phyloP scores from a whole-genome alignment of 2,113 vertebrate genomes.

The Zosterops pallidus region DNA sequence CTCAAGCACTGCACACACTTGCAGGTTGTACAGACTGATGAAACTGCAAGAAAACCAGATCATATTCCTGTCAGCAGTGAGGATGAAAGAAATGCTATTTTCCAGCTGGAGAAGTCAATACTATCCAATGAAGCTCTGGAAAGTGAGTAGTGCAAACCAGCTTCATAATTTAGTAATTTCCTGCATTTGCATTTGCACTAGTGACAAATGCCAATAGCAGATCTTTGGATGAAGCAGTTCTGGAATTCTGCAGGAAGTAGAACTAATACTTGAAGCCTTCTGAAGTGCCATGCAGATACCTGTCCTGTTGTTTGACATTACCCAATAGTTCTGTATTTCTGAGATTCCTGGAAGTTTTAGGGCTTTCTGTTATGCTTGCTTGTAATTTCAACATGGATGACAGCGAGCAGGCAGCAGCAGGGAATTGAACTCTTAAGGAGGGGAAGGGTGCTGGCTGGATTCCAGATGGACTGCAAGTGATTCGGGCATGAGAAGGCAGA shows the following conservation, averaged over 20 bases:
- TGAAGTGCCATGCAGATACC: background rate
- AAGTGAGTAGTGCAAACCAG: constrained; percentile 77
- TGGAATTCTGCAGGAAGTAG: background rate
- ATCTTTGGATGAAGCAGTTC: background rate
- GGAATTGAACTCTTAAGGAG: background rate
- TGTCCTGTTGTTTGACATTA: background rate
- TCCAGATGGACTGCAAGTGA: background rate
- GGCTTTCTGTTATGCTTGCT: background rate
- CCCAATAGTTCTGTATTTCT: background rate
- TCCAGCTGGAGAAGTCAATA: constrained; percentile 85
- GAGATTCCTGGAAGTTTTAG: background rate
- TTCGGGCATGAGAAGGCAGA: background rate
- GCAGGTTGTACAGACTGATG: constrained; percentile 95
- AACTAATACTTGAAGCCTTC: background rate
- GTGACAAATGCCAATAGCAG: background rate
- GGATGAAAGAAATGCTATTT: constrained; percentile 90
- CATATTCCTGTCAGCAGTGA: constrained; percentile 88
- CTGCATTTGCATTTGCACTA: background rate
- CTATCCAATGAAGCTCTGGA: constrained; percentile 74
- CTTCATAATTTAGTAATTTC: background rate
- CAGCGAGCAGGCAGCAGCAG: background rate
- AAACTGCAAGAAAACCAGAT: constrained; percentile 89
- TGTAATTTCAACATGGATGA: background rate
- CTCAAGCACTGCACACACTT: background rate
- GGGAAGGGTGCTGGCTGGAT: background rate